These are phyloP conservation scores for Capitella teleta DNA, from an alignment of 1,140 invertebrate species.

Conservation along the genomic window DNA sequence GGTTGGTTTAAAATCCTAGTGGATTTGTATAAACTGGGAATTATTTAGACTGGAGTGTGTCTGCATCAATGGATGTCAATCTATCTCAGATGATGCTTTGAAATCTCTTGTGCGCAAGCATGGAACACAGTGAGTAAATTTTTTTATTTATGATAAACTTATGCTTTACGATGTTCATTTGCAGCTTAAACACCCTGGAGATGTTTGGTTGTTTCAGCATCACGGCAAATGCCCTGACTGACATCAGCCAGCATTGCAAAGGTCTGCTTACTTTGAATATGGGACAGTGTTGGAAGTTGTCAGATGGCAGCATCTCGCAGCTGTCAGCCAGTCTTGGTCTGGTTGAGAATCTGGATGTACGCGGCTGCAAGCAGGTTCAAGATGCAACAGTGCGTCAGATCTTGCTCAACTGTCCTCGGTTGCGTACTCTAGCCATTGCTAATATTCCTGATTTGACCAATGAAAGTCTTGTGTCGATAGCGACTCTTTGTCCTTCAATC, in stretches of 20 bases:
- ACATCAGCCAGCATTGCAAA: conserved; percentile 22
- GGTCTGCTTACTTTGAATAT: conserved; percentile 28
- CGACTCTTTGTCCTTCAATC: conserved; percentile 25
- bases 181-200: conserved; percentile 26
- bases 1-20: conserved; percentile 8
- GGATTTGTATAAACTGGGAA: background rate
- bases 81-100: conserved; percentile 26
- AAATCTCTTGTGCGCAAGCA: conserved; percentile 28
- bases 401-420: conserved; percentile 27
- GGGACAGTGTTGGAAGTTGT: conserved; percentile 37
- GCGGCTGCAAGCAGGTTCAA: conserved; percentile 34
- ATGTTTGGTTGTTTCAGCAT: conserved; percentile 38
- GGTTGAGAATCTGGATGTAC: conserved; percentile 31
- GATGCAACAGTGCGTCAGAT: conserved; percentile 17
- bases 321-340: conserved; percentile 25
- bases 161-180: conserved; percentile 6
- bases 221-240: conserved; percentile 21
- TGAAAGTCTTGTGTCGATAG: conserved; percentile 26
- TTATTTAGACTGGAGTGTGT: conserved; percentile 28
- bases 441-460: conserved; percentile 35
- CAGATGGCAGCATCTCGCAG: conserved; percentile 26
- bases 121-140: conserved; percentile 21
- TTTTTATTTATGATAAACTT: background rate
- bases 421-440: conserved; percentile 27
- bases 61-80: conserved; percentile 36